Base-by-base conservation (phyloP, 2,113 vertebrate species). In the Bungarus multicinctus region DNA sequence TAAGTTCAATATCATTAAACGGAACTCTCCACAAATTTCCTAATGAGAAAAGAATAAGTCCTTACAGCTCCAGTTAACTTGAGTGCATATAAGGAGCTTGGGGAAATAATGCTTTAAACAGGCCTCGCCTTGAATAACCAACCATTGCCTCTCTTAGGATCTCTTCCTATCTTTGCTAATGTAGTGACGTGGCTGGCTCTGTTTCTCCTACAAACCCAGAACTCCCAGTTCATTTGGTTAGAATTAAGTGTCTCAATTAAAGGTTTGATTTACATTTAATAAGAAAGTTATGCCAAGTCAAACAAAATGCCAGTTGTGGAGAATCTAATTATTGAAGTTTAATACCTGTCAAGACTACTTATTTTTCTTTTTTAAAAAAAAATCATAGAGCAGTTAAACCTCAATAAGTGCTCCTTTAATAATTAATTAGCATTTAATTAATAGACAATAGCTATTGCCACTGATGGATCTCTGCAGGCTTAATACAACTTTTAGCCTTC, bases 261-360 rank as follows among this genome's bases (percentile, higher is more conserved):
- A 96, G 95, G 94, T 95, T 95, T 97, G 96, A 97, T 97, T 96
- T 96, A 94, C 93, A 92, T 95, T 97, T 97, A 97, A 97, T 96
- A 97, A 96, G 96, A 97, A 97, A 95, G 94, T 94, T 97, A 96
- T 96, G 96, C 96, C 95, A 97, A 97, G 96, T 97, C 97, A 97
- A 97, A 97, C 95, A 97, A 97, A 97, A 97, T 95, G 95, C 95
- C 60, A 96, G 96, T 97, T 96, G 97, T 96, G 96, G 97, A 97
- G 96, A 96, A 97, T 58, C 95, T 96, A 96, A 97, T 97, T 95
- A 97, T 94, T 89, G 18, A 92, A 88, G 92, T 74, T 93, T 60
- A 96, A 96, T 94, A 95, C 93, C 96, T 96, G 96, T 92, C 95
- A 96, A 87, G 20, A n/a, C 92, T 54, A 91, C 4, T 9, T 23